Conservation (phyloP, 2,888 invertebrate genomes). For the Camptogramma bilineatum region DNA sequence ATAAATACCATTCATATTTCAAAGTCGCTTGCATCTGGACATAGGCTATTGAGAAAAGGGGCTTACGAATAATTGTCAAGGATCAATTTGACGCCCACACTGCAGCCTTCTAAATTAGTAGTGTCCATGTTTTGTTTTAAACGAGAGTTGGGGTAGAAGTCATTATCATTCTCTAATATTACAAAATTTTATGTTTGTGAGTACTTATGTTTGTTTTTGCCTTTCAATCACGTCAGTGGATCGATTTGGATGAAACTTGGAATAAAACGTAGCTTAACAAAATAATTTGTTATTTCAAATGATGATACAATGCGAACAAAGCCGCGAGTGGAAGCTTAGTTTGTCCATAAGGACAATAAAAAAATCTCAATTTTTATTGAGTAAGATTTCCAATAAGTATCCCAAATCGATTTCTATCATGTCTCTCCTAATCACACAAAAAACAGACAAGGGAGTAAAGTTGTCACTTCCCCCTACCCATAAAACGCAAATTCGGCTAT, state of each 20-base stretch:
- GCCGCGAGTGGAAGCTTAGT: too few species aligned
- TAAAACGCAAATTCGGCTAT: constrained; percentile 85
- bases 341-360: neutral
- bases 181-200: too few species aligned
- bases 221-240: too few species aligned
- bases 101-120: neutral
- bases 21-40: constrained; percentile 85
- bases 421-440: constrained; percentile 50
- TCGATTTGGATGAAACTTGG: too few species aligned
- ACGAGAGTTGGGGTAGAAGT: neutral
- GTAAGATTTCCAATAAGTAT: constrained; percentile 22
- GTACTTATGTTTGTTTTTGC: too few species aligned
- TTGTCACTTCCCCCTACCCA: constrained; percentile 80
- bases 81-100: constrained; percentile 49
- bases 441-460: constrained; percentile 65
- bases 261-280: too few species aligned
- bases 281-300: too few species aligned
- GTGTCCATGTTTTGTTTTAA: neutral
- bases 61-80: constrained; percentile 70
- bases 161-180: neutral
- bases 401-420: constrained; percentile 33
- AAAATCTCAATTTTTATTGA: neutral
- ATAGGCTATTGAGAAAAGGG: constrained; percentile 74
- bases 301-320: too few species aligned
- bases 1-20: constrained; percentile 84